Evolutionary conservation across 2,888 invertebrate species (phyloP).

Genomic region (Pristionchus japonicus): DNA sequence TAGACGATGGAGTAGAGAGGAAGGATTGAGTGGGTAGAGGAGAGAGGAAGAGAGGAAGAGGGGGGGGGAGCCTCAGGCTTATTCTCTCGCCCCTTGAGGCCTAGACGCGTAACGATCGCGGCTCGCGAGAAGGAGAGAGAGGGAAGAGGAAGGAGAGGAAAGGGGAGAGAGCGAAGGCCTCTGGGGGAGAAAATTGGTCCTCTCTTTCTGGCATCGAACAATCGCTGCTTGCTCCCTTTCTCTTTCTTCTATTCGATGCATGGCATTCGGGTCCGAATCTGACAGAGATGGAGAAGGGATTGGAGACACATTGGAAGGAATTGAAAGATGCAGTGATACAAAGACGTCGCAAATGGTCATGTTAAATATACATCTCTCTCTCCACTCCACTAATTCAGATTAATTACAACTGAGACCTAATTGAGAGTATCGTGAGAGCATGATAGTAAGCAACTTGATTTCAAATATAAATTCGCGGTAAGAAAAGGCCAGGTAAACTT

Average conservation of each 20-base stretch:
- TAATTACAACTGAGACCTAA: too few species aligned
- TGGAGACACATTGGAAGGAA: background rate
- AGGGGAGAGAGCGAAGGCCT: constrained; percentile 15
- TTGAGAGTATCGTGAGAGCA: too few species aligned
- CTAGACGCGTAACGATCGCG: constrained; percentile 45
- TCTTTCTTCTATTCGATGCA: constrained; percentile 39
- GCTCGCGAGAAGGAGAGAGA: constrained; percentile 37
- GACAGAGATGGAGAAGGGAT: constrained; percentile 24
- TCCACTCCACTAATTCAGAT: too few species aligned
- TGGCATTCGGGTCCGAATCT: background rate
- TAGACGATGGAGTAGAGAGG: background rate
- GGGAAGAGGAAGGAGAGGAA: constrained; percentile 16
- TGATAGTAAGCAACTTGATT: too few species aligned
- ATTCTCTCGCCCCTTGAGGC: constrained; percentile 40
- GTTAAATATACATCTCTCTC: too few species aligned
- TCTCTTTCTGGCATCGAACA: constrained; percentile 20
- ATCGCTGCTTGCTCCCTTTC: constrained; percentile 40
- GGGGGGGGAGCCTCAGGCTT: constrained; percentile 11
- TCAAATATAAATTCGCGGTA: too few species aligned
- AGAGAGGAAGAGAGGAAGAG: background rate
- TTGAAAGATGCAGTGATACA: background rate
- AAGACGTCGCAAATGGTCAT: background rate
- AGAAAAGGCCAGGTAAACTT: too few species aligned
- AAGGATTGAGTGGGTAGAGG: background rate
- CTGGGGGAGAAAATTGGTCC: constrained; percentile 35